Percentiles rank a stretch among this genome's conserved stretches.
Evolutionary conservation across 2,113 vertebrate species (phyloP).

Genomic region (Oreotragus oreotragus): DNA sequence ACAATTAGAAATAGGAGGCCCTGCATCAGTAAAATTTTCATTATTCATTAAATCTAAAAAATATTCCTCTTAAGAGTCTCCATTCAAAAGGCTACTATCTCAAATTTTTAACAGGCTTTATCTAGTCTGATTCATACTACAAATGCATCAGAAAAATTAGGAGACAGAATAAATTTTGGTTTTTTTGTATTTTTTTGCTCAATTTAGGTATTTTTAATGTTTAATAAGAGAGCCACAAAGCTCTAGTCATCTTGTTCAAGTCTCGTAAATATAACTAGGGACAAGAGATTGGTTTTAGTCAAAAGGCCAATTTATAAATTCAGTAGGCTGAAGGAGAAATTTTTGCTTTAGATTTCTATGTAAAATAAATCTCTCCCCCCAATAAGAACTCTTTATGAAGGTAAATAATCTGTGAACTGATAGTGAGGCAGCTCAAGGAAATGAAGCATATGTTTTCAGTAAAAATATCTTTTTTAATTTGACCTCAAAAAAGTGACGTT

Average conservation of each 20-base stretch:
- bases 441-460: constrained; percentile 40
- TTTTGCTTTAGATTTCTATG: constrained; percentile 37
- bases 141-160: constrained; percentile 24
- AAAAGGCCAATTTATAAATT: constrained; percentile 46
- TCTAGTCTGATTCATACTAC: background rate
- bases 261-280: constrained; percentile 28
- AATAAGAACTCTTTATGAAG: background rate
- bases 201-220: background rate
- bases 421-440: constrained; percentile 21
- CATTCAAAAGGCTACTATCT: background rate
- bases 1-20: background rate
- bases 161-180: background rate
- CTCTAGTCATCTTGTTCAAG: background rate
- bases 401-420: constrained; percentile 50
- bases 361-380: constrained; percentile 56
- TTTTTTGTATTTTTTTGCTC: background rate
- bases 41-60: constrained; percentile 60
- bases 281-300: constrained; percentile 50
- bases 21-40: background rate
- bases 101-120: background rate
- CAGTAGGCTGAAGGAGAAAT: background rate
- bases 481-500: constrained; percentile 69
- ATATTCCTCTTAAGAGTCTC: constrained; percentile 4
- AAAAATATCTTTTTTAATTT: constrained; percentile 69
- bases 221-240: constrained; percentile 43